Base-by-base conservation (phyloP, 2,797 vertebrate species). In the Streptopelia turtur region DNA sequence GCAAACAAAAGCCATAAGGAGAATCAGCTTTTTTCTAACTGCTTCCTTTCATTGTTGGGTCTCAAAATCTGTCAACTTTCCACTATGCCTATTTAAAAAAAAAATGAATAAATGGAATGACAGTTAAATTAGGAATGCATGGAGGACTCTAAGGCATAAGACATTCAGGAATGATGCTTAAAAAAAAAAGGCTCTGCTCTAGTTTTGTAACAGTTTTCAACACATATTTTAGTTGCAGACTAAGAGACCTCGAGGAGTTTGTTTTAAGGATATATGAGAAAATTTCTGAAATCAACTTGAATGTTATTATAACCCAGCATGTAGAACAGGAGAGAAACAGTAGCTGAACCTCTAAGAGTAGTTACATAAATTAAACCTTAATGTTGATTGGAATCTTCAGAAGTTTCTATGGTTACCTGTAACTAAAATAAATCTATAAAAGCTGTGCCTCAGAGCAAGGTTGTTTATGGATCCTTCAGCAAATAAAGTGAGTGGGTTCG, bases 1-100 rank as follows among this genome's bases (percentile, higher is more conserved):
- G 87, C 90, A 90, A 94, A 91, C 68, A 93, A 95, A 94, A 93
- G 81, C 89, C 61, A 20, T 27, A 81, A 86, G 13, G 60, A 89
- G 57, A 92, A 87, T 50, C 14, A 35, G 49, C 18, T 79, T 88
- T 91, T 87, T 89, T 66, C 55, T 68, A 80, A 93, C 70, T 68
- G 80, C 49, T 85, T 84, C 59, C 20, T 84, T 80, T 84, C 27
- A 82, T 47, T 72, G 47, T 37, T 52, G 53, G 53, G 87, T 45
- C 11, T 53, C 49, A 75, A 86, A 68, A 52, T 70, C 57, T 76
- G 52, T 39, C 66, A 84, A 80, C 52, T 76, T 43, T 88, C 45
- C 79, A 78, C 59, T 88, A 57, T 9, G 74, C 9, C 68, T 68
- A 17, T 21, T 93, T 87, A 15, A 0, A 50, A 83, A 78, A 75